A percentile compares a stretch with the other conserved stretches of the same genome.
These are phyloP conservation scores for Pachypanchax playfairii DNA, from an alignment of 2,113 vertebrate genomes.

Conservation along the genomic window DNA sequence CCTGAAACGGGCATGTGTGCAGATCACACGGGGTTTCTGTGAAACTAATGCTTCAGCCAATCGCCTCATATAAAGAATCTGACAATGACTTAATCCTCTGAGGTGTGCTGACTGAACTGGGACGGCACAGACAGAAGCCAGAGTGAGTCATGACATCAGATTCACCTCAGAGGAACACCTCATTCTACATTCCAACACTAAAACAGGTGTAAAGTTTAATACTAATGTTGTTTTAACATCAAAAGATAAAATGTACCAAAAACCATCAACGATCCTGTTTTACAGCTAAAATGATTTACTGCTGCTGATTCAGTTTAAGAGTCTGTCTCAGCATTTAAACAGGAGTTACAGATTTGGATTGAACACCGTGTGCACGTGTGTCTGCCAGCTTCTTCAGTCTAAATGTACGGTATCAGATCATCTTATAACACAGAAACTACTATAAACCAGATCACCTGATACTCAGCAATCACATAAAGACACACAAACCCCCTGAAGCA, in stretches of 20 bases:
- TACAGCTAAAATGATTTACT: too few species aligned
- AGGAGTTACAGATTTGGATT: too few species aligned
- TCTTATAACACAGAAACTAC: neutral
- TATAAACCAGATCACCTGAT: neutral
- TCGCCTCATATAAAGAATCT: neutral
- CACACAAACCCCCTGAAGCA: neutral
- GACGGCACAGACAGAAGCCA: neutral
- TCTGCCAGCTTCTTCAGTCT: too few species aligned
- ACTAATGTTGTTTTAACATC: too few species aligned
- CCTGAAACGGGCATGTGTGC: neutral
- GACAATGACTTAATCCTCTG: neutral
- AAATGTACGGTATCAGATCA: neutral
- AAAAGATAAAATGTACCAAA: too few species aligned
- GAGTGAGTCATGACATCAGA: neutral
- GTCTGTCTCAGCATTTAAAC: too few species aligned
- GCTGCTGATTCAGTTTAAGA: too few species aligned
- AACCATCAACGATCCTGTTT: too few species aligned
- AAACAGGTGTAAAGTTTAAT: neutral
- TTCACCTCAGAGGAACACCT: too few species aligned
- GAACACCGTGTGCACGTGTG: too few species aligned
- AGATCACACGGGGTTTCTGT: conserved; percentile 19
- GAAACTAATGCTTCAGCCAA: neutral
- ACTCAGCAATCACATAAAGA: neutral
- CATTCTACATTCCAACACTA: neutral
- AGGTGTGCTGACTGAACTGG: neutral